Percentiles rank a stretch among this genome's conserved stretches.
Evolutionary conservation across 2,113 vertebrate genomes (phyloP).

Genomic region (Zapornia atra): DNA sequence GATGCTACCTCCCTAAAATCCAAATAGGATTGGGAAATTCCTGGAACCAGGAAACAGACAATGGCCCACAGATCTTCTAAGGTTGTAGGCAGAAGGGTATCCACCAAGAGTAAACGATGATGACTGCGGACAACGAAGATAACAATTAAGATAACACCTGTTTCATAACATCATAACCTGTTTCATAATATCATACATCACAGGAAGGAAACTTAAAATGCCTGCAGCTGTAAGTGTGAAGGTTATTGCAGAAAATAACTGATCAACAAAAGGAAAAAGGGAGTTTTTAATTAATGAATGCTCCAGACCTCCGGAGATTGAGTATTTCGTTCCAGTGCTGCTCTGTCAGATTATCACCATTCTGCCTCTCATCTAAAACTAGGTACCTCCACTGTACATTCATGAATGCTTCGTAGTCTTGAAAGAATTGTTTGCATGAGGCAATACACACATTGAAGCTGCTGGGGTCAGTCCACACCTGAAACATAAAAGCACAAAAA

Average conservation of each 20-base stretch:
- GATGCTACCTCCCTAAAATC: conserved; percentile 82
- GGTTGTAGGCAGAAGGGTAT: conserved; percentile 84
- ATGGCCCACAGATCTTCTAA: conserved; percentile 88
- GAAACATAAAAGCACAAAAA: not conserved
- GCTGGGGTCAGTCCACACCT: conserved; percentile 83
- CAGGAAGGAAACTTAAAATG: not conserved
- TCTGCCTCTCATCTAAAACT: conserved; percentile 87
- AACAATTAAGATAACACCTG: not conserved
- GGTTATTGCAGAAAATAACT: not conserved
- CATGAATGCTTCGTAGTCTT: conserved; percentile 80
- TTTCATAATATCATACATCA: too few relatives aligned
- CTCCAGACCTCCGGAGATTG: conserved; percentile 80
- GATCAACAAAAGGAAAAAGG: not conserved
- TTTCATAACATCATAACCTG: too few relatives aligned
- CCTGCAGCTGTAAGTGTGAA: not conserved
- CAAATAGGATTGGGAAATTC: conserved; percentile 82
- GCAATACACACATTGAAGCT: conserved; percentile 87
- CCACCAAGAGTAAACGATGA: conserved; percentile 86
- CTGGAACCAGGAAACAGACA: conserved; percentile 88
- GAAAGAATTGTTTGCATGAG: conserved; percentile 87
- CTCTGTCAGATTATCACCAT: conserved; percentile 83
- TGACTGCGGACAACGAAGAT: conserved; percentile 66
- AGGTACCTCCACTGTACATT: conserved; percentile 83
- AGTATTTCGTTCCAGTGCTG: conserved; percentile 88
- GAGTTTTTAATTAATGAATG: not conserved